A percentile compares a stretch with the other conserved stretches of the same genome.
Evolutionary conservation across 1,140 invertebrate genomes (phyloP).

Genomic region (Chironomus tepperi): DNA sequence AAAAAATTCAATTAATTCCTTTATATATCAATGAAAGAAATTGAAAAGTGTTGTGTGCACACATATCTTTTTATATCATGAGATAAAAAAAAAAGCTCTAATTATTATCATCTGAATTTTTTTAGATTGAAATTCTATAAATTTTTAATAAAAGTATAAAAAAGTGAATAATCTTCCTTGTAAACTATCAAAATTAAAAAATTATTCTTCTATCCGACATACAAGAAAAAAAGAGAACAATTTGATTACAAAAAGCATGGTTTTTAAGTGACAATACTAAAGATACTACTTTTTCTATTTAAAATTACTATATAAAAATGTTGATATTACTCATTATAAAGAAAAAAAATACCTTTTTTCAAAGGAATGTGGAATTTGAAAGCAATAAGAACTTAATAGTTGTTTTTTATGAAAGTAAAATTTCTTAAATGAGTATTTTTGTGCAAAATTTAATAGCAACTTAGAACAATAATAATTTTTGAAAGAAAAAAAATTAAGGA

Average conservation of each 20-base stretch:
- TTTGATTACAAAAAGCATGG: neutral
- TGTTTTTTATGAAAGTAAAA: neutral
- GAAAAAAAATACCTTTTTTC: neutral
- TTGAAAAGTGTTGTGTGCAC: slow-evolving; percentile 12
- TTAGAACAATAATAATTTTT: too few relatives aligned
- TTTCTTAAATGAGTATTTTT: too few relatives aligned
- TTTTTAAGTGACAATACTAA: slow-evolving; percentile 21
- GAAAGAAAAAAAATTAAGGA: too few relatives aligned
- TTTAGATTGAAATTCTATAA: neutral
- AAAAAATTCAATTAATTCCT: neutral
- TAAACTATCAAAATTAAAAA: neutral
- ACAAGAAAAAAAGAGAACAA: neutral
- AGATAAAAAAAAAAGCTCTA: too few relatives aligned
- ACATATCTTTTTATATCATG: neutral
- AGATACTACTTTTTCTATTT: neutral
- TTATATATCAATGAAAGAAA: neutral
- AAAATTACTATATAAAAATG: neutral
- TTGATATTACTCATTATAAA: slow-evolving; percentile 3
- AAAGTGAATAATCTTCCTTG: neutral
- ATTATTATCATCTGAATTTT: neutral
- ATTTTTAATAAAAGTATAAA: neutral
- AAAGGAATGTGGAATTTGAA: slow-evolving; percentile 13
- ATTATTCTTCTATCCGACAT: neutral
- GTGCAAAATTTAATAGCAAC: too few relatives aligned
- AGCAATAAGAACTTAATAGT: slow-evolving; percentile 5